Evolutionary conservation across 2,888 invertebrate species (phyloP).

Genomic region (Acleris sparsana): DNA sequence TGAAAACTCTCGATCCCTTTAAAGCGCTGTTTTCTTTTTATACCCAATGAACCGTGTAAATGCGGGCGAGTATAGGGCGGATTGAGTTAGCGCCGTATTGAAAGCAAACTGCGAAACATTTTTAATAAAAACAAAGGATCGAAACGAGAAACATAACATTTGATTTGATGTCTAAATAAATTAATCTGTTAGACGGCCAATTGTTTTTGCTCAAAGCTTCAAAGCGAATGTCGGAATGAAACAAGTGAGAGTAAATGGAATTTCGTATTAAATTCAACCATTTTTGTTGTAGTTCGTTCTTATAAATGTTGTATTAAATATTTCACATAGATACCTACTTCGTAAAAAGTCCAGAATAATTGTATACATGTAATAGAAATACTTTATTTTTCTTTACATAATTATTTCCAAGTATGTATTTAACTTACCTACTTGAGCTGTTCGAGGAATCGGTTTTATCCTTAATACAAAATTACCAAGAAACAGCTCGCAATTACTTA

Average conservation of each 20-base stretch:
- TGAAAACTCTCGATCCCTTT: slow-evolving; percentile 64
- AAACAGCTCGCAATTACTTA: slow-evolving; percentile 17
- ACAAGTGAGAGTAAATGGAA: too few relatives aligned
- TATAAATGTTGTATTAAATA: too few relatives aligned
- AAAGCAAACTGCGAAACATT: slow-evolving; percentile 52
- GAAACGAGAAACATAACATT: slow-evolving; percentile 13
- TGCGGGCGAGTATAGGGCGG: slow-evolving; percentile 58
- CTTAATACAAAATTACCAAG: slow-evolving; percentile 3
- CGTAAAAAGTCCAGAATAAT: too few relatives aligned
- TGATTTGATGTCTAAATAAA: background rate
- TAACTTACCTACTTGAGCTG: too few relatives aligned
- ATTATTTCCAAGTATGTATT: background rate
- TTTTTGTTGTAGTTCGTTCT: too few relatives aligned
- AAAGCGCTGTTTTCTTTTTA: slow-evolving; percentile 72
- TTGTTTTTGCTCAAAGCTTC: too few relatives aligned
- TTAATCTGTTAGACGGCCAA: too few relatives aligned
- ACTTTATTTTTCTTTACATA: background rate
- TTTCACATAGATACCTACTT: too few relatives aligned
- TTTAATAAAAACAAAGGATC: slow-evolving; percentile 48
- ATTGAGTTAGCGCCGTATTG: slow-evolving; percentile 57
- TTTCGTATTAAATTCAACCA: too few relatives aligned
- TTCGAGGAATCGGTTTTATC: too few relatives aligned
- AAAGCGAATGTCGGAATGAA: too few relatives aligned
- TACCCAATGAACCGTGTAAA: slow-evolving; percentile 70
- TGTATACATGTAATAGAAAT: too few relatives aligned